phyloP scores from a whole-genome alignment of 2,113 vertebrate species.

The Ochotona princeps region DNA sequence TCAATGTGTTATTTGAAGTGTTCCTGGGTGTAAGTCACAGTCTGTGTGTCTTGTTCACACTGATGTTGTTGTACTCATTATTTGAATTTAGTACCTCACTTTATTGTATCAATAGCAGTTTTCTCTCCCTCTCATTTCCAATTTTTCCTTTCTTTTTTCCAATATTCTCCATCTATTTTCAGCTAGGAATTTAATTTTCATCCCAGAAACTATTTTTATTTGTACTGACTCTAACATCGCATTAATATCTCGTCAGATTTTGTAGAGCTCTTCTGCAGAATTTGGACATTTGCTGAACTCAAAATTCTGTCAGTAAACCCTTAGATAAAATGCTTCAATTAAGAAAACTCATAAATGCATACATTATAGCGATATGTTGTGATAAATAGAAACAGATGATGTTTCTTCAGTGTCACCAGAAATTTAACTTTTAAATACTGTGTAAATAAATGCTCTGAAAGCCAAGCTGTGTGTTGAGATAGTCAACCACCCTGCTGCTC shows the following conservation, averaged over 20 bases:
- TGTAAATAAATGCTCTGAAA: slow-evolving; percentile 17
- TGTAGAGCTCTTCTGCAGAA: neutral
- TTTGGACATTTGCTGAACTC: neutral
- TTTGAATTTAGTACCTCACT: neutral
- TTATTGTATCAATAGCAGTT: slow-evolving; percentile 5
- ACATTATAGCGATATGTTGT: neutral
- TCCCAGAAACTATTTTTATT: neutral
- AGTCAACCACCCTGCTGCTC: neutral
- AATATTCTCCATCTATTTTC: slow-evolving; percentile 51
- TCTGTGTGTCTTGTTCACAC: rapidly evolving
- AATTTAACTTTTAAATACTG: slow-evolving; percentile 42
- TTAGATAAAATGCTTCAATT: slow-evolving; percentile 18
- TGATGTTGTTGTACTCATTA: slow-evolving; percentile 38
- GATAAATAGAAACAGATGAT: neutral
- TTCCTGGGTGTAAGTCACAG: slow-evolving; percentile 13
- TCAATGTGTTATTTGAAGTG: slow-evolving; percentile 24
- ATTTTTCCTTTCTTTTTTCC: neutral
- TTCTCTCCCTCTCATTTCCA: slow-evolving; percentile 32
- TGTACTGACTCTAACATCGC: slow-evolving; percentile 5
- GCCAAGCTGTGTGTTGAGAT: neutral
- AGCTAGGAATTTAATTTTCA: slow-evolving; percentile 59
- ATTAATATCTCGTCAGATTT: slow-evolving; percentile 19
- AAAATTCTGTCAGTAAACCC: neutral
- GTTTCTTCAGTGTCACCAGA: neutral
- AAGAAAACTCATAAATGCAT: slow-evolving; percentile 24